Evolutionary conservation across 2,888 invertebrate species (phyloP).

Genomic region (Chorisops tibialis): DNA sequence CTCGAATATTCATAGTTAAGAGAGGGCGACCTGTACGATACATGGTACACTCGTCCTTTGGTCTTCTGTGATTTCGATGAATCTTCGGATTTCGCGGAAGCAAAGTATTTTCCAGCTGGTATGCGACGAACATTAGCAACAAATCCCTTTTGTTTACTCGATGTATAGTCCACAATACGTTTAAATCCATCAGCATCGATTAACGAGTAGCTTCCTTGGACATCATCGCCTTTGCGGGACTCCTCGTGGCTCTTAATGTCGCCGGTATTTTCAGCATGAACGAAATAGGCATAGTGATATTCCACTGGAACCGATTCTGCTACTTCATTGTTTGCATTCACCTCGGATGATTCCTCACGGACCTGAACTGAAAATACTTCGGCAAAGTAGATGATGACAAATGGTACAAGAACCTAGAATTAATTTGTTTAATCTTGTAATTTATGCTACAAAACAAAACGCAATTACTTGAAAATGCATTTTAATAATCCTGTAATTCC

Average conservation of each 20-base stretch:
- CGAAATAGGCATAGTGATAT: slow-evolving; percentile 43
- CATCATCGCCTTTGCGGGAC: slow-evolving; percentile 30
- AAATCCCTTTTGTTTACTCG: slow-evolving; percentile 30
- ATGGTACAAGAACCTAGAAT: too few relatives aligned
- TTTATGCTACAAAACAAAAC: too few relatives aligned
- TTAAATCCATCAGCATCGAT: slow-evolving; percentile 31
- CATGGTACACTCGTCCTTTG: background rate
- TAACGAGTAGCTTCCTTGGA: slow-evolving; percentile 28
- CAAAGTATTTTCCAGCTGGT: slow-evolving; percentile 2
- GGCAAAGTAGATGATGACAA: too few relatives aligned
- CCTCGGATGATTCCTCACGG: slow-evolving; percentile 10
- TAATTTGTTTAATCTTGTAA: too few relatives aligned
- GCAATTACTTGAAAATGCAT: too few relatives aligned
- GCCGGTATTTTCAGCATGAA: slow-evolving; percentile 25
- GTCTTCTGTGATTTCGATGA: too few relatives aligned
- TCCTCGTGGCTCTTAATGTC: slow-evolving; percentile 30
- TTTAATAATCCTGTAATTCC: too few relatives aligned
- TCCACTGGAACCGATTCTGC: slow-evolving; percentile 45
- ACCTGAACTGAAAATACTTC: slow-evolving; percentile 5
- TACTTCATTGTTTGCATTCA: slow-evolving; percentile 8
- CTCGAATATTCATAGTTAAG: background rate
- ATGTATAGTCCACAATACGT: slow-evolving; percentile 31
- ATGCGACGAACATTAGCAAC: slow-evolving; percentile 29
- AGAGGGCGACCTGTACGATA: background rate
- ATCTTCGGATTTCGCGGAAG: background rate